A percentile compares a stretch with the other conserved stretches of the same genome.
Conservation (phyloP, 2,797 vertebrate genomes). For the Heteromormyrus szaboi region DNA sequence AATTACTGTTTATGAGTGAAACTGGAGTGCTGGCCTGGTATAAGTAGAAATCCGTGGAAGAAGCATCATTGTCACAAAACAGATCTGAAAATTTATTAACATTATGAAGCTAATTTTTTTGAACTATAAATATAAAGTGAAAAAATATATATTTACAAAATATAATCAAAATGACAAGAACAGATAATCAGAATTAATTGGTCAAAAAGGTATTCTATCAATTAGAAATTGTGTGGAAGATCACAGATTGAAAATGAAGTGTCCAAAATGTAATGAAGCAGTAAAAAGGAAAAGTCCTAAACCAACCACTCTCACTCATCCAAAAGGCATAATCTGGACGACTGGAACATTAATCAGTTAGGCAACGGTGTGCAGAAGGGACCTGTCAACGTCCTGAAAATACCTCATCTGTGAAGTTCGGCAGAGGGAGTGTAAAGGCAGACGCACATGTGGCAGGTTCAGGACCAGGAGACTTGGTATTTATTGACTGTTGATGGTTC, state of each 20-base stretch:
- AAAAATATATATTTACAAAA: background rate
- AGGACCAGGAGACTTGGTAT: background rate
- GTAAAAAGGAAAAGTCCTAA: background rate
- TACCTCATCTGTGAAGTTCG: background rate
- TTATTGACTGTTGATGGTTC: background rate
- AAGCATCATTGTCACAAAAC: background rate
- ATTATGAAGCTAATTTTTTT: background rate
- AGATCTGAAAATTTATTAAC: background rate
- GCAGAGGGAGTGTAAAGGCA: background rate
- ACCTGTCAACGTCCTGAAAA: background rate
- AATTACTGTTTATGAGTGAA: background rate
- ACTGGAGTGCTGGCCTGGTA: background rate
- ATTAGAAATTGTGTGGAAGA: background rate
- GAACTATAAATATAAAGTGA: background rate
- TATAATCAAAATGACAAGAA: background rate
- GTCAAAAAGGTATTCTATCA: background rate
- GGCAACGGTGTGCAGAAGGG: background rate
- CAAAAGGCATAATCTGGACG: background rate
- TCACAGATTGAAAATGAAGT: background rate
- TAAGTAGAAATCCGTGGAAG: background rate
- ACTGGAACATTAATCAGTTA: background rate
- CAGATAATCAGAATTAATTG: background rate
- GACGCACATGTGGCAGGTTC: background rate
- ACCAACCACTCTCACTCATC: background rate
- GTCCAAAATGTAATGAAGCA: background rate